phyloP scores from a whole-genome alignment of 2,888 invertebrate genomes.

The Lasioglossum morio region DNA sequence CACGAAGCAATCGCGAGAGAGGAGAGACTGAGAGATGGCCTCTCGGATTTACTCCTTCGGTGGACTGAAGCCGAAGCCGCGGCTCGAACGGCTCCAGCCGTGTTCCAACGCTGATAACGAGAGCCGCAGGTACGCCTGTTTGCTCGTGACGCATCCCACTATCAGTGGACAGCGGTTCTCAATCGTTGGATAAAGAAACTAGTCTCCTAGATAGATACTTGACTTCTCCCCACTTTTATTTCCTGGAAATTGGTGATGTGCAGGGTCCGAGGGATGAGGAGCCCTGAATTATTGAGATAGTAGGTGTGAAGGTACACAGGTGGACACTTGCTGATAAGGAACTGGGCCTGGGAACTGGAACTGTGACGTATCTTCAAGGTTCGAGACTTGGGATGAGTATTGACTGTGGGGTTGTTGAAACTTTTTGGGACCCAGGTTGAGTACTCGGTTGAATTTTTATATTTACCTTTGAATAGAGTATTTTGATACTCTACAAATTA shows the following conservation, averaged over 20 bases:
- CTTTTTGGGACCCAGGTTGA: neutral
- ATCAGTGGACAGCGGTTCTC: conserved; percentile 62
- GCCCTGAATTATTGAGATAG: neutral
- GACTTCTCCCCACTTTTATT: neutral
- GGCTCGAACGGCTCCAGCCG: neutral
- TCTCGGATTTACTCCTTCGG: conserved; percentile 20
- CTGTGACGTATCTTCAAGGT: neutral
- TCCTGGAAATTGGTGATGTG: neutral
- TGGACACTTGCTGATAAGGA: neutral
- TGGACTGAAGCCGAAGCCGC: conserved; percentile 5
- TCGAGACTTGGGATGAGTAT: neutral
- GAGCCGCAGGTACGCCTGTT: conserved; percentile 72
- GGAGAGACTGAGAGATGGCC: conserved; percentile 43
- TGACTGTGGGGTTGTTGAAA: neutral
- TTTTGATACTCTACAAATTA: neutral
- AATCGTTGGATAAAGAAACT: neutral
- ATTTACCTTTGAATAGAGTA: neutral
- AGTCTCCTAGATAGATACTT: neutral
- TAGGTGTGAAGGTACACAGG: neutral
- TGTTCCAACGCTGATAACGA: conserved; percentile 71
- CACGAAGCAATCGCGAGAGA: conserved; percentile 31
- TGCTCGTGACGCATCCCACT: conserved; percentile 66
- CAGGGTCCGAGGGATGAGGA: neutral
- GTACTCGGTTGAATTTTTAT: neutral
- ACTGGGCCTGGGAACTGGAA: neutral